Evolutionary conservation across 2,113 vertebrate species (phyloP).

Genomic region (Bubo scandiacus): DNA sequence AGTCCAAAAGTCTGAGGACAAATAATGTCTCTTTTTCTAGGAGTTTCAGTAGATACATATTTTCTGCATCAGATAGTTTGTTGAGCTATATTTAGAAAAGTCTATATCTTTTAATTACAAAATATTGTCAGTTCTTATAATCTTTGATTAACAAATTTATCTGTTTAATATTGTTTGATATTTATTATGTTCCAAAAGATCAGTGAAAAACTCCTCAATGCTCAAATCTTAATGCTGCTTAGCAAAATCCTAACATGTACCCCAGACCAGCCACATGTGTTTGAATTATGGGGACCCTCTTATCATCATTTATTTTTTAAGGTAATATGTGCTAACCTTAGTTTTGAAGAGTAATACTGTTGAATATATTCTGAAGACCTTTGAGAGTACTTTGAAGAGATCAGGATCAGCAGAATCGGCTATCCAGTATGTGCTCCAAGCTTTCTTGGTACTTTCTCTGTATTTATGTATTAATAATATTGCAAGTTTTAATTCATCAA

Average conservation of each 20-base stretch:
- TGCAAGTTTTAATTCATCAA: constrained; percentile 34
- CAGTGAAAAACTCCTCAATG: background rate
- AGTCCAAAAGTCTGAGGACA: background rate
- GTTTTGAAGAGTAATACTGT: background rate
- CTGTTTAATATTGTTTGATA: background rate
- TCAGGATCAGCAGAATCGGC: background rate
- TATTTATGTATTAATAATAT: constrained; percentile 46
- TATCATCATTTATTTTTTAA: constrained; percentile 11
- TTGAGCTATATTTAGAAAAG: background rate
- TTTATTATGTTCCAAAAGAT: background rate
- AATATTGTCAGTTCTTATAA: background rate
- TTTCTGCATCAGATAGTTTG: background rate
- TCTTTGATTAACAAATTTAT: background rate
- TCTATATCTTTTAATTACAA: background rate
- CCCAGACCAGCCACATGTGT: background rate
- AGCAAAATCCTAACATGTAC: background rate
- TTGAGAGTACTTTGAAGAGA: constrained; percentile 31
- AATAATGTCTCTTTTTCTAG: background rate
- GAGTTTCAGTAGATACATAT: background rate
- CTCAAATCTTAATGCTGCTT: background rate
- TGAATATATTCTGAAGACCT: constrained; percentile 18
- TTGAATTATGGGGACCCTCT: background rate
- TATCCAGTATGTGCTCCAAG: background rate
- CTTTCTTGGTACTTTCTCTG: background rate
- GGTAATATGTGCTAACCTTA: background rate